Evolutionary conservation across 2,113 vertebrate species (phyloP).

Genomic region (Ophthalmolycus amberensis): DNA sequence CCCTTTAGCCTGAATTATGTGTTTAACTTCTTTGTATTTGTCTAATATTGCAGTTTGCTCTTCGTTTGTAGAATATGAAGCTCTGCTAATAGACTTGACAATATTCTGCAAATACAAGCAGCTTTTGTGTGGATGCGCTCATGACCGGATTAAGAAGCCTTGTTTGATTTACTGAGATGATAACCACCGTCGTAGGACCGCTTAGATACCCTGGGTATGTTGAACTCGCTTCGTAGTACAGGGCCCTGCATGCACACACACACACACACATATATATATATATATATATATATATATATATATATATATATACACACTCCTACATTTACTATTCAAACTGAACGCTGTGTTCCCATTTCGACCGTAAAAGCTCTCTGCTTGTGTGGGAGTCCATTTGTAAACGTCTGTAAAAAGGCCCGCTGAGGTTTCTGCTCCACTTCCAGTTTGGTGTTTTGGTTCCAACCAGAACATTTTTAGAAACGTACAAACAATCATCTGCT

Average conservation of each 20-base stretch:
- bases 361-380: background rate
- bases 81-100: too few relatives aligned
- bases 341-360: background rate
- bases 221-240: too few relatives aligned
- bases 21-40: background rate
- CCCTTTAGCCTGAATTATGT: background rate
- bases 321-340: background rate
- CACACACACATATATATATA: background rate
- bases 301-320: background rate
- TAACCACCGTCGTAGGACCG: too few relatives aligned
- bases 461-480: constrained; percentile 3
- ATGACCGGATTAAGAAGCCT: too few relatives aligned
- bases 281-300: background rate
- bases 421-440: constrained; percentile 19
- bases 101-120: too few relatives aligned
- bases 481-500: background rate
- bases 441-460: constrained; percentile 13
- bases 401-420: background rate
- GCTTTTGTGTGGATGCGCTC: too few relatives aligned
- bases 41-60: too few relatives aligned
- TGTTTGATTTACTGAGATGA: too few relatives aligned
- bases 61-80: too few relatives aligned
- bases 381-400: constrained; percentile 22
- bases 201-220: background rate
- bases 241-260: background rate